Conservation (phyloP, 2,888 invertebrate genomes). For the Caenorhabditis sinica region DNA sequence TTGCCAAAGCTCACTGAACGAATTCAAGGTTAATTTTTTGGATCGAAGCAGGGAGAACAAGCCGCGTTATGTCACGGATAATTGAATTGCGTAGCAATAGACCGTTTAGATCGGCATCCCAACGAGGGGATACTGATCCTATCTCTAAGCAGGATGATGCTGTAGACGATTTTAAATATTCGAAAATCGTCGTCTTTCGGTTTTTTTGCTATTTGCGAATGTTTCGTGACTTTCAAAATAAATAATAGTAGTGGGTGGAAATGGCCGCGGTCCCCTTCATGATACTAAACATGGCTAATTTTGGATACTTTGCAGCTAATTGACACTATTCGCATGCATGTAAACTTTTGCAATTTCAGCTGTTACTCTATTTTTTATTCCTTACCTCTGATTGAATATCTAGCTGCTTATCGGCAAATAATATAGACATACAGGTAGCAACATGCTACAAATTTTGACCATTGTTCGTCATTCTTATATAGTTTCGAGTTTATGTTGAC, state of each 20-base stretch:
- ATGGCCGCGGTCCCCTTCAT: neutral
- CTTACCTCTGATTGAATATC: slow-evolving; percentile 24
- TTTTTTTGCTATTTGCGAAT: neutral
- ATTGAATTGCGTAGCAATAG: slow-evolving; percentile 33
- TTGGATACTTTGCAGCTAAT: slow-evolving; percentile 8
- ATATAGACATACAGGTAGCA: slow-evolving; percentile 37
- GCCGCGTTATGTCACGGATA: slow-evolving; percentile 14
- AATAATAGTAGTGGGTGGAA: too few relatives aligned
- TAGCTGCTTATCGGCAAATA: slow-evolving; percentile 28
- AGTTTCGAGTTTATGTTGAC: slow-evolving; percentile 19
- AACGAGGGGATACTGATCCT: slow-evolving; percentile 14
- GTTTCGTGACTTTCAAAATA: too few relatives aligned
- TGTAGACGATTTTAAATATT: slow-evolving; percentile 9
- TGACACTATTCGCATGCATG: neutral
- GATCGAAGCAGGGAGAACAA: neutral
- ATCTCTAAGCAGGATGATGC: slow-evolving; percentile 23
- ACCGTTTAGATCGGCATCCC: slow-evolving; percentile 33
- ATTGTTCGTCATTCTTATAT: slow-evolving; percentile 20
- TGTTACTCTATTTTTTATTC: neutral
- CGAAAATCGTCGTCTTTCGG: slow-evolving; percentile 10
- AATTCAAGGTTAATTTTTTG: neutral
- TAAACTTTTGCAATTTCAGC: neutral
- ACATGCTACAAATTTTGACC: slow-evolving; percentile 26
- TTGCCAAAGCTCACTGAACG: neutral
- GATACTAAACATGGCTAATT: slow-evolving; percentile 21